phyloP scores from a whole-genome alignment of 2,888 invertebrate genomes.

The Sicus ferrugineus region DNA sequence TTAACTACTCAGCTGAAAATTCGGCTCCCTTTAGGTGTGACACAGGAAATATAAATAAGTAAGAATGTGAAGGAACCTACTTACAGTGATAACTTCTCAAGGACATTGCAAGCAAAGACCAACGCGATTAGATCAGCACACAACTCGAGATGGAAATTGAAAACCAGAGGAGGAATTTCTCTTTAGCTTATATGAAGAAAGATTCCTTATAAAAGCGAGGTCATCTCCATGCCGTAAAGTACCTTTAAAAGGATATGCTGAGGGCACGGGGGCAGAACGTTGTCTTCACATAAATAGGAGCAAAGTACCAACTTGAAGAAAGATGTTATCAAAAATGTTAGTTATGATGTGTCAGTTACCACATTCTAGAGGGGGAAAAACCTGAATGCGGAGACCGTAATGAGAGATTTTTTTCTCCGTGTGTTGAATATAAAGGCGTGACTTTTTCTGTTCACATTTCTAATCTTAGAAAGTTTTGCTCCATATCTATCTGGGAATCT shows the following conservation, averaged over 20 bases:
- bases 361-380: neutral
- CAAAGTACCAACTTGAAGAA: too few species aligned
- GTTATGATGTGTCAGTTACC: neutral
- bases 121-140: neutral
- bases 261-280: neutral
- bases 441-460: neutral
- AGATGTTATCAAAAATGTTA: neutral
- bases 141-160: neutral
- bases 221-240: neutral
- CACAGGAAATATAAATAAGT: too few species aligned
- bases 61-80: too few species aligned
- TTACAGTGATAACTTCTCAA: too few species aligned
- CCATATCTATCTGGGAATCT: slow-evolving; percentile 24
- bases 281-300: too few species aligned
- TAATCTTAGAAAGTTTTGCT: neutral
- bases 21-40: too few species aligned
- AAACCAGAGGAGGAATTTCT: neutral
- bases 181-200: neutral
- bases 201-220: neutral
- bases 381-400: slow-evolving; percentile 5
- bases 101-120: neutral
- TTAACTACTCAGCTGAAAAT: too few species aligned
- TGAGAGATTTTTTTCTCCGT: neutral
- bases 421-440: neutral
- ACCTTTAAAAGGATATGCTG: too few species aligned